Conservation (phyloP, 2,888 invertebrate genomes). For the Slavum lentiscoides region DNA sequence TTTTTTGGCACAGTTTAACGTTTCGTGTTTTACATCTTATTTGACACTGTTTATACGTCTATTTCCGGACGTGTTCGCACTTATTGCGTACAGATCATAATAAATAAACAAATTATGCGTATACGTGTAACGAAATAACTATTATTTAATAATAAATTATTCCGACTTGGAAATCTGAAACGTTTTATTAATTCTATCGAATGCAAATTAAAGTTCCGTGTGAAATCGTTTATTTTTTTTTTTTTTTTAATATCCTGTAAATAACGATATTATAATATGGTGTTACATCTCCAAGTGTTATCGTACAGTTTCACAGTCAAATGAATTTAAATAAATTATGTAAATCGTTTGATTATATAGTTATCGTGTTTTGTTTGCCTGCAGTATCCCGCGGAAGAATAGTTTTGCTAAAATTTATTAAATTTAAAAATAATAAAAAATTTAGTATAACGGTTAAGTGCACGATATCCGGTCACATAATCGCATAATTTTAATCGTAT, state of each 20-base stretch:
- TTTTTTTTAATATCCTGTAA: slow-evolving; percentile 44
- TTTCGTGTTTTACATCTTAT: too few species aligned
- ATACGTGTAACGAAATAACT: neutral
- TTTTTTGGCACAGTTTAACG: too few species aligned
- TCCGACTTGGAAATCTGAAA: neutral
- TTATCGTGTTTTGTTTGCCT: neutral
- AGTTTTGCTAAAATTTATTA: neutral
- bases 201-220: neutral
- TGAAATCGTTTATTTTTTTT: slow-evolving; percentile 6
- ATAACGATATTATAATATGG: neutral
- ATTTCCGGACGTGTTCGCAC: too few species aligned
- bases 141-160: neutral
- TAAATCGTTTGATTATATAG: slow-evolving; percentile 24
- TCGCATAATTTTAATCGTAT: too few species aligned
- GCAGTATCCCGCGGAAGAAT: neutral
- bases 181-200: neutral
- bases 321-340: slow-evolving; percentile 39
- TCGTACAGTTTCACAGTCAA: neutral
- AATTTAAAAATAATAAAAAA: neutral
- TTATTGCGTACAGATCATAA: neutral
- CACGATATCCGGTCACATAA: too few species aligned
- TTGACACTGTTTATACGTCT: too few species aligned
- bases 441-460: too few species aligned
- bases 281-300: neutral
- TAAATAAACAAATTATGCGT: neutral